Conservation (phyloP, 2,797 vertebrate genomes). For the Adelosebastes latens region DNA sequence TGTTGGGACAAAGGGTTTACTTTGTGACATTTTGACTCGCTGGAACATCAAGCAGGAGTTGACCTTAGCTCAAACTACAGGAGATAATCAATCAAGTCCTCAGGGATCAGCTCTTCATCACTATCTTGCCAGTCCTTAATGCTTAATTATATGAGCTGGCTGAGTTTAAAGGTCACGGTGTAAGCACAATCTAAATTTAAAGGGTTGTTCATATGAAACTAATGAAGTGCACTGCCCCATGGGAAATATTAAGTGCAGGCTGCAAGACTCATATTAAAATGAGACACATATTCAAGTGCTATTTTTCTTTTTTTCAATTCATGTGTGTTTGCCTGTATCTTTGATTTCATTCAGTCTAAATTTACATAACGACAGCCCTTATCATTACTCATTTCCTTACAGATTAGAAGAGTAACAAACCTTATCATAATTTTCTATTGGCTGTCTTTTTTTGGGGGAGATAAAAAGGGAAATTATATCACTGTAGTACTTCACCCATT, state of each 20-base stretch:
- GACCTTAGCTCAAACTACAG: conserved; percentile 12
- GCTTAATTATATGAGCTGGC: conserved; percentile 53
- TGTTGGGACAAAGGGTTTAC: not conserved
- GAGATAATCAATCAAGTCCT: conserved; percentile 6
- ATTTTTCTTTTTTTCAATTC: not conserved
- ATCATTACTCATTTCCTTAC: not conserved
- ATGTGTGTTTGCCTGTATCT: not conserved
- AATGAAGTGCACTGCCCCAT: conserved; percentile 39
- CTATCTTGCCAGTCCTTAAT: conserved; percentile 23
- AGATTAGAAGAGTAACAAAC: not conserved
- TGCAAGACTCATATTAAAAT: conserved; percentile 17
- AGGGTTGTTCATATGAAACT: conserved; percentile 48
- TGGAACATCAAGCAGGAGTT: not conserved
- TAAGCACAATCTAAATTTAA: conserved; percentile 73
- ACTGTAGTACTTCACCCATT: not conserved
- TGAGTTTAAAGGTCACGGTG: conserved; percentile 57
- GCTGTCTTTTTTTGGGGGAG: not conserved
- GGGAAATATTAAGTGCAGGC: conserved; percentile 9
- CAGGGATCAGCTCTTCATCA: conserved; percentile 39
- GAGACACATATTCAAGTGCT: not conserved
- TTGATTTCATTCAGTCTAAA: not conserved
- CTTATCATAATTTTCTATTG: not conserved
- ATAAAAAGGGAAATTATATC: not conserved
- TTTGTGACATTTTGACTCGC: not conserved
- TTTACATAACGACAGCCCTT: not conserved